Evolutionary conservation across 2,113 vertebrate genomes (phyloP), one percentile per base, ranked within the genome.

Genomic region (Varanus komodoensis): DNA sequence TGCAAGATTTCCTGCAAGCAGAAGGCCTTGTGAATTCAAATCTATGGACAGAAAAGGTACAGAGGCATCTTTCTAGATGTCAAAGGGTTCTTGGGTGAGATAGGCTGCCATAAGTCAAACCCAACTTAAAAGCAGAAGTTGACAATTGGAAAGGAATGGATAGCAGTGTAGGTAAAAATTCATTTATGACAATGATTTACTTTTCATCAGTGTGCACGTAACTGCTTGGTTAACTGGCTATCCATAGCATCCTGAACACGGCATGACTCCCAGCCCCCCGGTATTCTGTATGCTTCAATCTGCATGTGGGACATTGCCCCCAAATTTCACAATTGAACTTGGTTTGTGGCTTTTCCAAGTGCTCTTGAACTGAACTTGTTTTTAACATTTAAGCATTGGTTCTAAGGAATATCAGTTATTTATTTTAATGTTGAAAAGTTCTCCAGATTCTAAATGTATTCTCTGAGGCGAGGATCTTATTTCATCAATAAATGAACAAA

Each of bases 1-100:
- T 98, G 50, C 99, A 99, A 93, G 98, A 99, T 95, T 99, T 99
- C 91, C 97, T 99, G 54, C 98, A 99, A 93, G 98, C 98, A 2
- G 99, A 99, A 96, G 99, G 99, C 77, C 95, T 98, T 89, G 96
- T 98, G 89, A 99, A 98, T 92, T 97, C 98, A 29, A 96, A 95
- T 8, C 95, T 99, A 91, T 99, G 99, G 99, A 99, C 98, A 17
- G 98, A 99, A 94, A 99, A 98, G 97, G 98, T 98, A 90, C 21
- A 38, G 88, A 95, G 92, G 88, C 48, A 91, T 21, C 17, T 1
- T 67, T 87, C 90, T 88, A 81, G 64, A 90, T 25, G 48, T 54
- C 12, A 69, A 14, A 32, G 12, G 12, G 48, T 82, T 74, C 61
- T n/a, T 34, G 7, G 29, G 29, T 52, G 29, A 23, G 5, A 34